phyloP scores from a whole-genome alignment of 1,140 invertebrate species.

The Lysiphlebus fabarum region DNA sequence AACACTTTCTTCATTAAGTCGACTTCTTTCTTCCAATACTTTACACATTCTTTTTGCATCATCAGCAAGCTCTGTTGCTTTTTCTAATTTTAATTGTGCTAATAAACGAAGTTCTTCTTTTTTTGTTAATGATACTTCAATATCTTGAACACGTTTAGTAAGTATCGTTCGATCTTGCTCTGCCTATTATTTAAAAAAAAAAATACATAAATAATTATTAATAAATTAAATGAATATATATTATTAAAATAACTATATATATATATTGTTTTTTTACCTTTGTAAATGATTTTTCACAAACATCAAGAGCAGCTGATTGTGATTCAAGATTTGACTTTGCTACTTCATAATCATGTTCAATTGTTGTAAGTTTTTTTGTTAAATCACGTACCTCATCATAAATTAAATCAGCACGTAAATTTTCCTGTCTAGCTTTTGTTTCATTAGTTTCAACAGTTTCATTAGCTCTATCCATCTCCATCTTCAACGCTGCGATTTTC shows the following conservation, averaged over 20 bases:
- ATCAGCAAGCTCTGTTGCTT: conserved; percentile 78
- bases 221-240: neutral
- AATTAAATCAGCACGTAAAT: conserved; percentile 65
- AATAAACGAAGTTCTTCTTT: conserved; percentile 73
- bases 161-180: conserved; percentile 74
- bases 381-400: conserved; percentile 69
- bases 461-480: conserved; percentile 76
- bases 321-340: conserved; percentile 64
- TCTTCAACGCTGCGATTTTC: conserved; percentile 80
- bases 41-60: conserved; percentile 81
- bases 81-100: conserved; percentile 69
- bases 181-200: conserved; percentile 56
- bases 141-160: conserved; percentile 74
- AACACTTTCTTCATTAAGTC: conserved; percentile 74
- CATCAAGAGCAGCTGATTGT: conserved; percentile 66
- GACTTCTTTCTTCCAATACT: conserved; percentile 72
- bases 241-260: neutral
- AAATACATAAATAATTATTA: neutral
- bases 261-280: conserved; percentile 33
- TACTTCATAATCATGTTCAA: conserved; percentile 67
- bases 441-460: conserved; percentile 74
- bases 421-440: conserved; percentile 67
- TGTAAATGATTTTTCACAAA: conserved; percentile 64
- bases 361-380: conserved; percentile 67
- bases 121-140: conserved; percentile 75